These are phyloP conservation scores for Protophormia terraenovae DNA, from an alignment of 2,888 invertebrate genomes.

Conservation along the genomic window DNA sequence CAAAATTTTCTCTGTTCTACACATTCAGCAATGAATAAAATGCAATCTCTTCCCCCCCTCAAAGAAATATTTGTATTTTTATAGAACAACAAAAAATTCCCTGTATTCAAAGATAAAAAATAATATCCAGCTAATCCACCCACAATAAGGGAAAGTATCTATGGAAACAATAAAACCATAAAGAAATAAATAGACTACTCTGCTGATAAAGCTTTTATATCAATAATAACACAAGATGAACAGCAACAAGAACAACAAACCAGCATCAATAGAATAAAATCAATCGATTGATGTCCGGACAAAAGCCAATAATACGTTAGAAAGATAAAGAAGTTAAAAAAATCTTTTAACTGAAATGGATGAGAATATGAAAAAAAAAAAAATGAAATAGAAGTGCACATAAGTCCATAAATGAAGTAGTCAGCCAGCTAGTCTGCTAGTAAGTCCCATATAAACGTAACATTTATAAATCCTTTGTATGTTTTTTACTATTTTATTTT, in stretches of 20 bases:
- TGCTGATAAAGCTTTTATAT: constrained; percentile 64
- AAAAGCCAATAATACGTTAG: constrained; percentile 57
- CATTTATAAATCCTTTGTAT: constrained; percentile 43
- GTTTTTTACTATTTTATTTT: constrained; percentile 46
- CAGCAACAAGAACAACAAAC: constrained; percentile 2
- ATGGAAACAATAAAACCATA: constrained; percentile 34
- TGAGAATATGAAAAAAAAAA: background rate
- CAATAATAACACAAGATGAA: constrained; percentile 62
- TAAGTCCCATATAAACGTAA: constrained; percentile 22
- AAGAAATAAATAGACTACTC: constrained; percentile 44
- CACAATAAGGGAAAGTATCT: constrained; percentile 57
- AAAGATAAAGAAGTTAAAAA: constrained; percentile 24
- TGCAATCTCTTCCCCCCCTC: constrained; percentile 2
- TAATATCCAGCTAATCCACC: constrained; percentile 66
- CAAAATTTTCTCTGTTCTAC: background rate
- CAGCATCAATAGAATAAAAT: constrained; percentile 42
- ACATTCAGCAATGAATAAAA: constrained; percentile 33
- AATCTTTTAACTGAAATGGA: background rate
- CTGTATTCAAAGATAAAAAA: constrained; percentile 45
- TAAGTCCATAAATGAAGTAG: constrained; percentile 39
- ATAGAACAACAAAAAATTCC: background rate
- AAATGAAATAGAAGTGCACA: background rate
- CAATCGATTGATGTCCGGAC: constrained; percentile 63
- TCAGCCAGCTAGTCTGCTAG: constrained; percentile 29
- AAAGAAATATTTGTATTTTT: constrained; percentile 16